Evolutionary conservation across 1,140 invertebrate genomes (phyloP).

Genomic region (Drosophila ficusphila): DNA sequence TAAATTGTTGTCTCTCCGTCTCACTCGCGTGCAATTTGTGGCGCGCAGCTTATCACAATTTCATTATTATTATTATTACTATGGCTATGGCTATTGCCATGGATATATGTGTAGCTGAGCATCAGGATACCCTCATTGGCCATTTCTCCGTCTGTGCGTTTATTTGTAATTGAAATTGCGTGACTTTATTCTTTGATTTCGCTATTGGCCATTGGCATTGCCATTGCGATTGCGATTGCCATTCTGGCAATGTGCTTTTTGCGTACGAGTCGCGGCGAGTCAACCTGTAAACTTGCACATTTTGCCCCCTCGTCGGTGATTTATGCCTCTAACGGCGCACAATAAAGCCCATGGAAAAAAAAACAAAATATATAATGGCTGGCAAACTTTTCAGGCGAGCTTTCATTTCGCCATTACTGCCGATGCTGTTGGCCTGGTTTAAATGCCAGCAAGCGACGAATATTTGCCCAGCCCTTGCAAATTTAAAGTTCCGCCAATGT

Average conservation of each 20-base stretch:
- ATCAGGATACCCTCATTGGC: constrained; percentile 18
- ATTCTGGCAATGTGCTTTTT: constrained; percentile 45
- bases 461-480: constrained; percentile 72
- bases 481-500: constrained; percentile 16
- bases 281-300: constrained; percentile 55
- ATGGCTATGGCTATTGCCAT: constrained; percentile 41
- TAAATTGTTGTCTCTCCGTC: constrained; percentile 67
- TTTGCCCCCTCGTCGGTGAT: constrained; percentile 50
- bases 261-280: constrained; percentile 17
- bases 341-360: constrained; percentile 11
- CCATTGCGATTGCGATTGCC: constrained; percentile 22
- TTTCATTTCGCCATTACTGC: constrained; percentile 49
- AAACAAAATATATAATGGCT: constrained; percentile 7
- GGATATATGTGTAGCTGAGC: constrained; percentile 7
- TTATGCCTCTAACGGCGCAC: constrained; percentile 47
- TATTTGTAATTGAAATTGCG: constrained; percentile 81
- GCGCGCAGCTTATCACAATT: constrained; percentile 79
- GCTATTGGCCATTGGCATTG: constrained; percentile 42
- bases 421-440: constrained; percentile 59
- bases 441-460: constrained; percentile 73
- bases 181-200: constrained; percentile 80
- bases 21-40: constrained; percentile 78
- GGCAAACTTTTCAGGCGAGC: constrained; percentile 44
- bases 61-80: constrained; percentile 73
- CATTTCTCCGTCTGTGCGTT: constrained; percentile 47